Evolutionary conservation across 2,113 vertebrate species (phyloP).

Genomic region (Myrmophylax atrothorax): DNA sequence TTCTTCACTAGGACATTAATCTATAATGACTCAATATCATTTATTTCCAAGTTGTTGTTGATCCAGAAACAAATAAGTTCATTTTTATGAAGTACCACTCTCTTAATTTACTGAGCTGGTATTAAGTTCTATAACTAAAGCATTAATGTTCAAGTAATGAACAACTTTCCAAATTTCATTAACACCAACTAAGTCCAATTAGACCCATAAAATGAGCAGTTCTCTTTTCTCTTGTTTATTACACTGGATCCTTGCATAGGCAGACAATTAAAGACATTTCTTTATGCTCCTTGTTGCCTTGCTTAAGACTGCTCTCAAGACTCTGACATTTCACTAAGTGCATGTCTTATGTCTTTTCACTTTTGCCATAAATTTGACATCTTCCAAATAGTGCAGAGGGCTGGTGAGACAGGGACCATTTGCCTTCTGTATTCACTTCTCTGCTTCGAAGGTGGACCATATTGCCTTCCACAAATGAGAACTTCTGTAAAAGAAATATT

Average conservation of each 20-base stretch:
- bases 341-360: not conserved
- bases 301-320: not conserved
- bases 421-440: not conserved
- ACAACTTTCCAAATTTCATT: not conserved
- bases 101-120: not conserved
- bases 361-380: not conserved
- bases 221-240: not conserved
- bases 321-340: not conserved
- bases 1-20: not conserved
- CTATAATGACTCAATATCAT: not conserved
- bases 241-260: not conserved
- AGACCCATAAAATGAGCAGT: not conserved
- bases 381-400: not conserved
- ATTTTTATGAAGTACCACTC: not conserved
- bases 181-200: not conserved
- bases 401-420: not conserved
- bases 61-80: not conserved
- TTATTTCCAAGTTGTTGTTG: not conserved
- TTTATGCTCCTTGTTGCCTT: not conserved
- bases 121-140: not conserved
- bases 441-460: not conserved
- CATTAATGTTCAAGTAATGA: not conserved
- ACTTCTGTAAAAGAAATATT: not conserved
- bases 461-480: not conserved
- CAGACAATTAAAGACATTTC: not conserved